phyloP scores from a whole-genome alignment of 2,888 invertebrate genomes.

The Andrena marginata region DNA sequence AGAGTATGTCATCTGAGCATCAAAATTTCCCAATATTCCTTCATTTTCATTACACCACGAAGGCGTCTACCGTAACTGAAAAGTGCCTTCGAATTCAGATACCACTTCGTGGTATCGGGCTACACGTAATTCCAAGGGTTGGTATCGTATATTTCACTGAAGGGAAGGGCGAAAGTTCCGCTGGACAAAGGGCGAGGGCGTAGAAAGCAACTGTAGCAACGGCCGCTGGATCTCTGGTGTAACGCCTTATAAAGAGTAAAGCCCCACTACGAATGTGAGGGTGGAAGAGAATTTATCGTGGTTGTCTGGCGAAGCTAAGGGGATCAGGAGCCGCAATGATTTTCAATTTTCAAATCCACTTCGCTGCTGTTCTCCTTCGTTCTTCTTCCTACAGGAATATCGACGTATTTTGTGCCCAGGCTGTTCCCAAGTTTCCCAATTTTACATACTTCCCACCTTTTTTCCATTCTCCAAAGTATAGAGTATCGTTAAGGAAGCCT shows the following conservation, averaged over 20 bases:
- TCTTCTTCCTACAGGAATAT: conserved; percentile 63
- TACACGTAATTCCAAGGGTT: conserved; percentile 44
- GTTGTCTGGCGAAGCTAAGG: conserved; percentile 81
- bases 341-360: conserved; percentile 83
- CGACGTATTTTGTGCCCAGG: conserved; percentile 54
- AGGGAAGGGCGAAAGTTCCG: conserved; percentile 53
- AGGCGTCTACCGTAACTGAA: too few relatives aligned
- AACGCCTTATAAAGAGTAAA: conserved; percentile 79
- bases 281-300: conserved; percentile 78
- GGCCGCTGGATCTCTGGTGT: conserved; percentile 69
- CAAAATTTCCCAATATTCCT: too few relatives aligned
- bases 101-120: conserved; percentile 22
- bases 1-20: too few relatives aligned
- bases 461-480: neutral
- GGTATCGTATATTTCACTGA: conserved; percentile 51
- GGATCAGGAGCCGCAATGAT: conserved; percentile 82
- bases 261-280: conserved; percentile 56
- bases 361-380: conserved; percentile 74
- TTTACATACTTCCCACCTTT: neutral
- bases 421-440: conserved; percentile 20
- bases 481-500: too few relatives aligned
- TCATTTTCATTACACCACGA: too few relatives aligned
- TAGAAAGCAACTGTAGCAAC: conserved; percentile 30
- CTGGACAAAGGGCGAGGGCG: conserved; percentile 61
- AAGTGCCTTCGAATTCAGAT: conserved; percentile 31